Conservation (phyloP, 1,140 invertebrate genomes). For the Colletes latitarsis region DNA sequence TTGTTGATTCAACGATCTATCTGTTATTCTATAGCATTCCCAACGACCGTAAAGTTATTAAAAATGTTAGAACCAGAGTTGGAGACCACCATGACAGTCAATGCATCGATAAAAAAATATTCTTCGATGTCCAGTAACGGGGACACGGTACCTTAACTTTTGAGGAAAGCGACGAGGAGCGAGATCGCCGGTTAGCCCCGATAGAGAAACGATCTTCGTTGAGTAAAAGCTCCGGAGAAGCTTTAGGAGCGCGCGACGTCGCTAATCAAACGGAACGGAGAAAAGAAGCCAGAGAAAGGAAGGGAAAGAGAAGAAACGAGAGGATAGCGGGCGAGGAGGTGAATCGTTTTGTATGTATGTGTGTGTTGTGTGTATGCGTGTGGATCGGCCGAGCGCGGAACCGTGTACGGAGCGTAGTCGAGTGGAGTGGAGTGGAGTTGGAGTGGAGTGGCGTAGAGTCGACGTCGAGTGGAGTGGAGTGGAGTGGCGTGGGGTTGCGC, state of each 20-base stretch:
- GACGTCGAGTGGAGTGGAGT: constrained; percentile 42
- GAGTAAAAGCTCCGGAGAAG: constrained; percentile 23
- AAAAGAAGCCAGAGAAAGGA: constrained; percentile 33
- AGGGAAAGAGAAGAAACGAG: constrained; percentile 18
- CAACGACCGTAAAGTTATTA: too few species aligned
- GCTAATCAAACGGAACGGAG: constrained; percentile 28
- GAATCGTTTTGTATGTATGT: constrained; percentile 29
- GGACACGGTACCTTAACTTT: too few species aligned
- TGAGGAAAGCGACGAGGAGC: too few species aligned
- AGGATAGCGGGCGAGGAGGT: constrained; percentile 44
- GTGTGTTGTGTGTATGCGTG: neutral
- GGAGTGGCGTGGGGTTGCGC: constrained; percentile 68
- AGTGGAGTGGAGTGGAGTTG: constrained; percentile 37
- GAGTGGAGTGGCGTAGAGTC: constrained; percentile 31
- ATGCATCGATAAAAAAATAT: too few species aligned
- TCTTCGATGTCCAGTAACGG: too few species aligned
- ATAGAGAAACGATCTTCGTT: neutral
- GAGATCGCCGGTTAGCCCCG: too few species aligned
- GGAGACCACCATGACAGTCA: too few species aligned
- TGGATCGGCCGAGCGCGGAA: constrained; percentile 52
- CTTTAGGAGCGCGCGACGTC: neutral
- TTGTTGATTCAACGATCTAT: too few species aligned
- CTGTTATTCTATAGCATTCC: too few species aligned
- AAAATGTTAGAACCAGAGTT: too few species aligned
- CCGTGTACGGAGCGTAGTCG: constrained; percentile 54